phyloP scores from a whole-genome alignment of 2,888 invertebrate genomes.

The Melieria omissa region DNA sequence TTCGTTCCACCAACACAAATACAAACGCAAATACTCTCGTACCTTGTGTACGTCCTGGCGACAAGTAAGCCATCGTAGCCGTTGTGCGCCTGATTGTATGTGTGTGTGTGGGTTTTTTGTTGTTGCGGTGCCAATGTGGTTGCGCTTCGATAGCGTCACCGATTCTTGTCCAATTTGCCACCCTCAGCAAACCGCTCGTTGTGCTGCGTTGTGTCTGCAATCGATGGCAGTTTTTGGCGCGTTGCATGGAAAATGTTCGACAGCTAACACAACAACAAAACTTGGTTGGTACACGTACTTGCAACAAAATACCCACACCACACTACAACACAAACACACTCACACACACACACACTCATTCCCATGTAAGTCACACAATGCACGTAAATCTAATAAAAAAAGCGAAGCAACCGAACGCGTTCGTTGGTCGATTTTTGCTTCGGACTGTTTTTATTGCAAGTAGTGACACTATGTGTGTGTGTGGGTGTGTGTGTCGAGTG shows the following conservation, averaged over 20 bases:
- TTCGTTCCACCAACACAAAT: background rate
- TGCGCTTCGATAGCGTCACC: constrained; percentile 24
- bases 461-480: background rate
- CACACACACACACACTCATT: too few species aligned
- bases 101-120: constrained; percentile 7
- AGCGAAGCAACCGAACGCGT: constrained; percentile 42
- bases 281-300: too few species aligned
- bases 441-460: background rate
- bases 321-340: too few species aligned
- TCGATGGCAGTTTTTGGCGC: background rate
- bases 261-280: background rate
- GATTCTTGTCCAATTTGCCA: too few species aligned
- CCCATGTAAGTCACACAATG: constrained; percentile 54
- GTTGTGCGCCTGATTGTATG: background rate
- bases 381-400: constrained; percentile 63
- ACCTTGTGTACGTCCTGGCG: background rate
- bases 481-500: background rate
- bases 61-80: too few species aligned
- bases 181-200: too few species aligned
- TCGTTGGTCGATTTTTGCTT: background rate
- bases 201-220: background rate
- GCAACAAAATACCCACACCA: too few species aligned
- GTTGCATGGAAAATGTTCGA: background rate
- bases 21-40: background rate
- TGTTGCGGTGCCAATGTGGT: constrained; percentile 21